Conservation (phyloP, 2,113 vertebrate genomes). For the Pseudonaja textilis region DNA sequence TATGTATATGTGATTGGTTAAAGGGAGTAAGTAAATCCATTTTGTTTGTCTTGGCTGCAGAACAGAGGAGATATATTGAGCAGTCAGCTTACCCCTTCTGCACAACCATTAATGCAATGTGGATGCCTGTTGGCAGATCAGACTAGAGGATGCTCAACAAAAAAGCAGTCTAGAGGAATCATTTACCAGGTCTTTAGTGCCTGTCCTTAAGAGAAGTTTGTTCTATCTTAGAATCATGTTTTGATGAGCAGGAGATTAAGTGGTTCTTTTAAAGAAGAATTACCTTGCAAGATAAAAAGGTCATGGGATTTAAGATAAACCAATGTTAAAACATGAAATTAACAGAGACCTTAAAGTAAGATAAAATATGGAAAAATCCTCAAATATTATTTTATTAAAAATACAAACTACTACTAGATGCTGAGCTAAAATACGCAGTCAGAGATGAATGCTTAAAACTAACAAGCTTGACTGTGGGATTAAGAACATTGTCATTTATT, state of each 20-base stretch:
- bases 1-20: conserved; percentile 69
- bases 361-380: conserved; percentile 7
- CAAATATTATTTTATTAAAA: conserved; percentile 26
- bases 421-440: not conserved
- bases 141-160: conserved; percentile 76
- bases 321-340: conserved; percentile 42
- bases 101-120: conserved; percentile 40
- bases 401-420: not conserved
- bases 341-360: not conserved
- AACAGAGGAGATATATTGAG: conserved; percentile 80
- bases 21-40: conserved; percentile 67
- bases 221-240: conserved; percentile 8
- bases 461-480: not conserved
- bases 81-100: conserved; percentile 70
- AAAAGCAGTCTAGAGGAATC: conserved; percentile 49
- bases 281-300: conserved; percentile 48
- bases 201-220: conserved; percentile 44
- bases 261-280: conserved; percentile 40
- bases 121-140: conserved; percentile 48
- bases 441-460: not conserved
- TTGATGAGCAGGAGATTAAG: not conserved
- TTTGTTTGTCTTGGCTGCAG: conserved; percentile 77
- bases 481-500: not conserved
- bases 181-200: conserved; percentile 44
- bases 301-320: conserved; percentile 41